Conservation (phyloP, 2,797 vertebrate species). For the Notoglanidium macrostoma region DNA sequence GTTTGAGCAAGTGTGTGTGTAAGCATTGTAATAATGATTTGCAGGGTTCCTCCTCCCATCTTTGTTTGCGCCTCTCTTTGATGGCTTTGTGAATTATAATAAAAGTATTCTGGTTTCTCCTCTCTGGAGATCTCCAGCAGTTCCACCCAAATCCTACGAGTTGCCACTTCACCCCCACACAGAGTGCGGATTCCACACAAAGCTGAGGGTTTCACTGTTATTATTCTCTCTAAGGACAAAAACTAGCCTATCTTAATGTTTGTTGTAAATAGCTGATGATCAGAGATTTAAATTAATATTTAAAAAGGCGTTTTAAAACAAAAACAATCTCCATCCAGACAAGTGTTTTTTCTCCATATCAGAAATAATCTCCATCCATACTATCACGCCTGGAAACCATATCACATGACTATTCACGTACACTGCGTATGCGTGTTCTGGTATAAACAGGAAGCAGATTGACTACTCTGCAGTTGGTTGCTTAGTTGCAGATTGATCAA, state of each 20-base stretch:
- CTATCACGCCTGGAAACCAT: too few relatives aligned
- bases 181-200: constrained; percentile 23
- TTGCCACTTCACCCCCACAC: constrained; percentile 12
- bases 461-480: too few relatives aligned
- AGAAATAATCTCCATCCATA: too few relatives aligned
- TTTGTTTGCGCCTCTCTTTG: constrained; percentile 38
- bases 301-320: too few relatives aligned
- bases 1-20: constrained; percentile 9
- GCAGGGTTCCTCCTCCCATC: constrained; percentile 37
- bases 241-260: constrained; percentile 28
- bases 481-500: too few relatives aligned
- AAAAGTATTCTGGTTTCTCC: constrained; percentile 41
- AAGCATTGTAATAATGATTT: constrained; percentile 38
- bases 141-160: constrained; percentile 14
- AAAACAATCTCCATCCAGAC: too few relatives aligned
- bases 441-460: too few relatives aligned
- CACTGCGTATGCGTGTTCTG: too few relatives aligned
- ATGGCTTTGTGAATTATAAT: constrained; percentile 44
- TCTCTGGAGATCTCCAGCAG: constrained; percentile 23
- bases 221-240: constrained; percentile 25
- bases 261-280: constrained; percentile 16
- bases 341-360: too few relatives aligned
- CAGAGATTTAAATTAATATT: constrained; percentile 6
- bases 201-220: constrained; percentile 34
- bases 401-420: too few relatives aligned